Percentiles rank a stretch among this genome's conserved stretches.
Conservation (phyloP, 2,113 vertebrate species). For the Phyllostomus hastatus region DNA sequence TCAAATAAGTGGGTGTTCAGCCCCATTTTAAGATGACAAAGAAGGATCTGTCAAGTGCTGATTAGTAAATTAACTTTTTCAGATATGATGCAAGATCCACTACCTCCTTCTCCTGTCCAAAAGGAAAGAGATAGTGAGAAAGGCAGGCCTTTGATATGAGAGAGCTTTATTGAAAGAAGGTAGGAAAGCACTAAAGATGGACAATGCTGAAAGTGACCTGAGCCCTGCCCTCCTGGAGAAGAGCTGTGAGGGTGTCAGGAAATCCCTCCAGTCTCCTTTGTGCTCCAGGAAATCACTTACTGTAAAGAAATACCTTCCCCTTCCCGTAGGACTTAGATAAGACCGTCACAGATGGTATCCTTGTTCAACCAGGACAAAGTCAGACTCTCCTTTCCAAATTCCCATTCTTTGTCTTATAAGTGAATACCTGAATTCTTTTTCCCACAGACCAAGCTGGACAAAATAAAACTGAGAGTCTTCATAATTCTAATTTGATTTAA, state of each 20-base stretch:
- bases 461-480: neutral
- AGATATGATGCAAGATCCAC: neutral
- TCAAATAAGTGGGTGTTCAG: neutral
- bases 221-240: neutral
- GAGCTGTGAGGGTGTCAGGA: neutral
- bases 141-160: neutral
- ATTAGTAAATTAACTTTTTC: neutral
- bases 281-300: neutral
- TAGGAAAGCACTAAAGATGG: neutral
- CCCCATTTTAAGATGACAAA: neutral
- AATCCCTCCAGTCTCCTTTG: neutral
- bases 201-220: neutral
- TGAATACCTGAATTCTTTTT: neutral
- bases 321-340: neutral
- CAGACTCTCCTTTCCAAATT: neutral
- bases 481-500: neutral
- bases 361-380: neutral
- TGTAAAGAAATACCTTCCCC: neutral
- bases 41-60: neutral
- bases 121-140: slow-evolving; percentile 10
- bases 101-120: neutral
- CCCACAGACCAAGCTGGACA: neutral
- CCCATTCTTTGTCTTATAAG: neutral
- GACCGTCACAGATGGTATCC: neutral
- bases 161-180: neutral